These are phyloP conservation scores for Pseudococcus jackbeardsleyi DNA, from an alignment of 2,888 invertebrate genomes.

Conservation along the genomic window DNA sequence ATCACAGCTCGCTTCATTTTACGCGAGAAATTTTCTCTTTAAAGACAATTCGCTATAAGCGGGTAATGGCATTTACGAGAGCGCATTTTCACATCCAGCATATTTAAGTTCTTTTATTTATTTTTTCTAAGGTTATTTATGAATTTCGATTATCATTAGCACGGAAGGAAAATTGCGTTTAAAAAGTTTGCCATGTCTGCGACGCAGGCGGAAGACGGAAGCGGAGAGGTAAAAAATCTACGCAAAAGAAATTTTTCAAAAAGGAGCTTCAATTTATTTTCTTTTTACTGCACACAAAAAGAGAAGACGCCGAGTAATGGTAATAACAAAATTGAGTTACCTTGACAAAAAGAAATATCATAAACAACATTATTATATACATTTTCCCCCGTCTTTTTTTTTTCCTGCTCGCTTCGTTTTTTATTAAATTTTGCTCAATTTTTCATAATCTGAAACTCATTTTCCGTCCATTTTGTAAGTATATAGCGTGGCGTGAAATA, in stretches of 20 bases:
- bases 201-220: too few species aligned
- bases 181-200: constrained; percentile 34
- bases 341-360: constrained; percentile 65
- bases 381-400: constrained; percentile 64
- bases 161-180: constrained; percentile 48
- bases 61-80: constrained; percentile 41
- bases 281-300: constrained; percentile 52
- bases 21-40: background rate
- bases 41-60: constrained; percentile 12
- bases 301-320: constrained; percentile 48
- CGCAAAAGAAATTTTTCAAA: constrained; percentile 51
- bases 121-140: constrained; percentile 17
- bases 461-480: constrained; percentile 65
- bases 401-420: constrained; percentile 65
- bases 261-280: constrained; percentile 64
- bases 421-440: constrained; percentile 68
- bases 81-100: constrained; percentile 27
- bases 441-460: constrained; percentile 68
- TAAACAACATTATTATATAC: constrained; percentile 64
- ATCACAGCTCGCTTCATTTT: background rate
- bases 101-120: constrained; percentile 10
- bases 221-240: constrained; percentile 28
- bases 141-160: constrained; percentile 54
- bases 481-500: constrained; percentile 56
- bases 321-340: constrained; percentile 65